phyloP scores from a whole-genome alignment of 1,140 invertebrate genomes.

The Dendrolimus kikuchii region DNA sequence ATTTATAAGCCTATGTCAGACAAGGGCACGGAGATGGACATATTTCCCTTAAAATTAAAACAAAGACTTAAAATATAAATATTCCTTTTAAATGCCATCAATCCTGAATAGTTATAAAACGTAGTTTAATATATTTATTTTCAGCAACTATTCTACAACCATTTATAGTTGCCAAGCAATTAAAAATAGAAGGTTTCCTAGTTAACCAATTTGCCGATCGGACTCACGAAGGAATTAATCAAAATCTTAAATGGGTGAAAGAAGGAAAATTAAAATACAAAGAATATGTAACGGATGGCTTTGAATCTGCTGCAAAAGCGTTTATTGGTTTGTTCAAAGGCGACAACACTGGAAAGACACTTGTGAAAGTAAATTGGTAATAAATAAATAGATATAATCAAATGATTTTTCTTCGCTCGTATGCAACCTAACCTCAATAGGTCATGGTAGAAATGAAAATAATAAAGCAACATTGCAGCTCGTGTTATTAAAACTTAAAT shows the following conservation, averaged over 20 bases:
- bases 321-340: slow-evolving; percentile 77
- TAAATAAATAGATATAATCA: no score
- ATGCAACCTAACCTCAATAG: no score
- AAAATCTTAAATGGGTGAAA: slow-evolving; percentile 73
- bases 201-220: slow-evolving; percentile 66
- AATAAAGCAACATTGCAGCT: no score
- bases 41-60: no score
- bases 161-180: slow-evolving; percentile 67
- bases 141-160: slow-evolving; percentile 67
- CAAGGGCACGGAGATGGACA: no score
- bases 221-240: slow-evolving; percentile 71
- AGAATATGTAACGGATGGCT: slow-evolving; percentile 77
- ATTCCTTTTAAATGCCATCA: no score
- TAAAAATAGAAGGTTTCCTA: slow-evolving; percentile 77
- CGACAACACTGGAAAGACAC: slow-evolving; percentile 77
- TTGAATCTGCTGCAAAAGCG: slow-evolving; percentile 77
- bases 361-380: slow-evolving; percentile 66
- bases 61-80: no score
- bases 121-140: slow-evolving; percentile 4
- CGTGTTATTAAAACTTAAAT: no score
- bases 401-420: no score
- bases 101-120: neutral
- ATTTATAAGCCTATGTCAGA: no score
- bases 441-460: no score
- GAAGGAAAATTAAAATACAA: slow-evolving; percentile 75